phyloP scores from a whole-genome alignment of 1,140 invertebrate genomes.

The Trinorchestia longiramus region DNA sequence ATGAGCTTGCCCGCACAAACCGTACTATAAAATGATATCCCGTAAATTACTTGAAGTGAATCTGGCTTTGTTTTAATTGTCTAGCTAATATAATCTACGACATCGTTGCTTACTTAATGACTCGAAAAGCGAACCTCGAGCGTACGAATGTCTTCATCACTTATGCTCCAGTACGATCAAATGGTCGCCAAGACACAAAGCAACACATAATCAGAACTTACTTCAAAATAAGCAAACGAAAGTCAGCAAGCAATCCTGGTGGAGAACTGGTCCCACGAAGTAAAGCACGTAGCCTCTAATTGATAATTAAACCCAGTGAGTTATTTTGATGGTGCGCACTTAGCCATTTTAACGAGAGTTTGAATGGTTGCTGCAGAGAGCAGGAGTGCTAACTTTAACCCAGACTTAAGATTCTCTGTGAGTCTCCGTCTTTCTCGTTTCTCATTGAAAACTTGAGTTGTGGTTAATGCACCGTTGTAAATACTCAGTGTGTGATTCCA shows the following conservation, averaged over 20 bases:
- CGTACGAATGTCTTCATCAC: conserved; percentile 48
- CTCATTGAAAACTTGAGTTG: not conserved
- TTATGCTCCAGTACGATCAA: not conserved
- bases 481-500: not conserved
- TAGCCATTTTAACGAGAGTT: conserved; percentile 50
- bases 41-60: conserved; percentile 18
- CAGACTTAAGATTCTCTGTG: no score
- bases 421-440: not conserved
- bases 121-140: not conserved
- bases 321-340: conserved; percentile 51
- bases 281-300: conserved; percentile 25
- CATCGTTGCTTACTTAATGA: conserved; percentile 34
- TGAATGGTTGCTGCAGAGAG: conserved; percentile 39
- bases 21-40: not conserved
- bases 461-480: not conserved
- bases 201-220: not conserved
- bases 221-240: not conserved
- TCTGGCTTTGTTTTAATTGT: conserved; percentile 44
- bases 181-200: not conserved
- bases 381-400: not conserved
- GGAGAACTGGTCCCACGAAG: not conserved
- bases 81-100: conserved; percentile 10
- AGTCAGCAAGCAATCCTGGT: not conserved
- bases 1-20: not conserved
- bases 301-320: conserved; percentile 47